Evolutionary conservation across 2,113 vertebrate genomes (phyloP), one percentile per base, ranked within the genome.

Genomic region (Eptesicus fuscus): DNA sequence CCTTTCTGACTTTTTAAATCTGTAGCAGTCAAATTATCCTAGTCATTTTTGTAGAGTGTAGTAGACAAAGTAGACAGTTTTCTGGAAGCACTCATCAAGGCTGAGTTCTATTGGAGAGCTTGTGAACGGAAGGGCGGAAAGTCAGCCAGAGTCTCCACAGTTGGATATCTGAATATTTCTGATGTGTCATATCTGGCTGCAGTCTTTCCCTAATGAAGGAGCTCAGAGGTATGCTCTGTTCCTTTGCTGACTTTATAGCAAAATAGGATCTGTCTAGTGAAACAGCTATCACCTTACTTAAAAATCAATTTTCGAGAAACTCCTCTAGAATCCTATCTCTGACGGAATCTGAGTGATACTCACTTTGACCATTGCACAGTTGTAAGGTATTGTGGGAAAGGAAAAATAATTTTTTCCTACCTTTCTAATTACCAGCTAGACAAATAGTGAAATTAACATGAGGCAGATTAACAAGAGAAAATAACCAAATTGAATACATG

Each of bases 21-120:
- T 90, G 16, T 3, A 13, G 90, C 83, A 96, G 84, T 83, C 92
- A 92, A 35, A n/a, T 96, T 93, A 96, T 47, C 22, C 82, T 91
- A 86, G 16, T 37, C 61, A 79, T 89, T 86, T 86, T 82, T 74
- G 0, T 49, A 84, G 44, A 14, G 42, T 35, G 40, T 40, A 3
- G 42, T 16, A 9, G 83, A 32, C 71, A 35, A 25, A 59, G 61
- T 61, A 89, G 56, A 30, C 5, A 42, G 1, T 88, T 96, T 96
- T 90, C 76, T 63, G 69, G 74, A 73, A 93, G 80, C 12, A 70
- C 13, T 88, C 79, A 47, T 69, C 0, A n/a, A 9, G 69, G 2
- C 0, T n/a, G 8, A 11, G 40, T 85, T 59, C 69, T 67, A 47
- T 87, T 74, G 40, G 56, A 78, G 1, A 73, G 37, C 80, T 78